Base-by-base conservation (phyloP, 2,888 invertebrate genomes). In the Acanthosepion pharaonis region DNA sequence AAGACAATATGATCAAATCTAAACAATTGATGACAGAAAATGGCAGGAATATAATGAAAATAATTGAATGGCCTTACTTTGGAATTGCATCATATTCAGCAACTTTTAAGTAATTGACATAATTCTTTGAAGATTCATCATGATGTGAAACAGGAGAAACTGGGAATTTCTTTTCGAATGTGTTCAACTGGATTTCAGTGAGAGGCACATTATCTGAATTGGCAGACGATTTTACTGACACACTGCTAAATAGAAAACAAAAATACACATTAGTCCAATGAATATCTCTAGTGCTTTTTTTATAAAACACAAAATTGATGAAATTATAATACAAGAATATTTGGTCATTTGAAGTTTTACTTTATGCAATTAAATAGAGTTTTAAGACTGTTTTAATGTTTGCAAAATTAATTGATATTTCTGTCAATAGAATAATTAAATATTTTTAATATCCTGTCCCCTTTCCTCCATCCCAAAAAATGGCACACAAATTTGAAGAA, bases 61-160 rank as follows among this genome's bases (percentile, higher is more conserved):
- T 53, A 91, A 78, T 92, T 28, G 48, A 42, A 91, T 11, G 53
- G 59, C 95, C 97, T 96, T 96, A 97, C 97, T 97, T 97, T 5
- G 97, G 97, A 91, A 97, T 96, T 94, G 95, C 94, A 48, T 96
- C 96, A 96, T 97, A 97, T 95, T 97, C 97, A 64, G 97, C 96
- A 42, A 96, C 96, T 64, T 96, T 97, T 51, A 97, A 95, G 95
- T 96, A 96, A 4, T 96, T 96, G 91, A 97, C 94, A 92, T 94
- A 95, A 23, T 92, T 94, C 91, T 94, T 94, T 42, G 42, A 59
- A 48, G 23, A 64, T 92, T 94, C 92, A 25, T 92, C 2, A 3
- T 64, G 64, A 49, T 53, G 28, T n/a, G 59, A 92, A 55, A 64
- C 93, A 51, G n/a, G n/a, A 78, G n/a, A 11, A 78, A 11, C n/a